Evolutionary conservation across 2,888 invertebrate genomes (phyloP).

Genomic region (Lobophora halterata): DNA sequence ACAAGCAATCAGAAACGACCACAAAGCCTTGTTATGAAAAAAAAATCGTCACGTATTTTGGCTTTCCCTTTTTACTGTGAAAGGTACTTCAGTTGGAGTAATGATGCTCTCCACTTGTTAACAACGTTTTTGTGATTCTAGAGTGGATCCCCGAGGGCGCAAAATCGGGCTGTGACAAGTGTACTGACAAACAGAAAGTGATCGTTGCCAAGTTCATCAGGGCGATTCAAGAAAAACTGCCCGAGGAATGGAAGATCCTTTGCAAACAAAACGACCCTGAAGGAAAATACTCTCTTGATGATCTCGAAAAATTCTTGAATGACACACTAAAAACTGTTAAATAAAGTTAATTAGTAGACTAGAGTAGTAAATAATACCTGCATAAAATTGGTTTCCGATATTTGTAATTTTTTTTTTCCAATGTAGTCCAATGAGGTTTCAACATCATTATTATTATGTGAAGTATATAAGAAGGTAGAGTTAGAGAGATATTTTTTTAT

Average conservation of each 20-base stretch:
- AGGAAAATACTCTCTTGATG: conserved; percentile 73
- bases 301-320: conserved; percentile 65
- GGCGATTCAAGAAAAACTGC: conserved; percentile 80
- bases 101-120: conserved; percentile 27
- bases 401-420: no score
- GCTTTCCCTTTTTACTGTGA: conserved; percentile 27
- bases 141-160: conserved; percentile 48
- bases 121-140: conserved; percentile 31
- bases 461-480: no score
- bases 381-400: no score
- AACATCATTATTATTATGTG: no score
- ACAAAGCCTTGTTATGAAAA: conserved; percentile 9
- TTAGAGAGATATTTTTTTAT: no score
- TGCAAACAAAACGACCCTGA: conserved; percentile 83
- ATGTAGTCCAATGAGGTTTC: no score
- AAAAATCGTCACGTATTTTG: conserved; percentile 20
- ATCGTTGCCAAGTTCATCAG: conserved; percentile 78
- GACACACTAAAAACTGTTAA: conserved; percentile 18
- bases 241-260: conserved; percentile 80
- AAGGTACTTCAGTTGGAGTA: conserved; percentile 22
- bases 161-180: conserved; percentile 77
- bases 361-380: no score
- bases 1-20: conserved; percentile 7
- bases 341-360: no score
- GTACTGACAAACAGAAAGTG: conserved; percentile 81